phyloP scores from a whole-genome alignment of 2,888 invertebrate species.

The Trissoscelio sp. region DNA sequence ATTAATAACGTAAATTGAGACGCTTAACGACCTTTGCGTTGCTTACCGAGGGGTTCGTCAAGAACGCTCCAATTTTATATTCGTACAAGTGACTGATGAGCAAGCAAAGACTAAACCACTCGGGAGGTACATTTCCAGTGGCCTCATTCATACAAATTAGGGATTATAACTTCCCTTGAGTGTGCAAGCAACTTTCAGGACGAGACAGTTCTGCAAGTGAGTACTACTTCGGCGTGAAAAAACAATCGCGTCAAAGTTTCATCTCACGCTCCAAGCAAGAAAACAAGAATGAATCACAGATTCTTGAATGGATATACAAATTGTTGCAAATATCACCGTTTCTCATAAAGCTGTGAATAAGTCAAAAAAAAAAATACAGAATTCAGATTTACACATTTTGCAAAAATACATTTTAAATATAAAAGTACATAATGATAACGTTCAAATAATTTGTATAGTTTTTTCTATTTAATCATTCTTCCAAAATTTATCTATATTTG shows the following conservation, averaged over 20 bases:
- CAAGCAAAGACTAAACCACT: constrained; percentile 12
- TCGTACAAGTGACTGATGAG: neutral
- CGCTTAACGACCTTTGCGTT: constrained; percentile 20
- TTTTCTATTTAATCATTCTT: too few relatives aligned
- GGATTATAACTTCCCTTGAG: constrained; percentile 32
- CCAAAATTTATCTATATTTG: too few relatives aligned
- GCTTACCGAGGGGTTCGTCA: neutral
- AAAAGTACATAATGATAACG: too few relatives aligned
- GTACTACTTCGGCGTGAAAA: neutral
- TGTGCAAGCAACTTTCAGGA: neutral
- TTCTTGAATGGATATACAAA: neutral
- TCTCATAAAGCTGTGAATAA: too few relatives aligned
- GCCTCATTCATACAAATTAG: constrained; percentile 33
- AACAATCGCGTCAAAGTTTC: neutral
- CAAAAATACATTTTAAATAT: too few relatives aligned
- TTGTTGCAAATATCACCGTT: too few relatives aligned
- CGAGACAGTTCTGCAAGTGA: neutral
- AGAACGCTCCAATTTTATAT: constrained; percentile 4
- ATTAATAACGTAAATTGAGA: constrained; percentile 33
- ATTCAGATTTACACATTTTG: too few relatives aligned
- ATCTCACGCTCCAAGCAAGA: neutral
- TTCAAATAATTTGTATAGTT: too few relatives aligned
- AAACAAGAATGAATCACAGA: too few relatives aligned
- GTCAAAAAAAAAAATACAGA: too few relatives aligned
- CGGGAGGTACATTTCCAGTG: constrained; percentile 8